Percentiles rank a stretch among this genome's conserved stretches.
phyloP scores from a whole-genome alignment of 1,140 invertebrate species.

The Meloidogyne hapla region DNA sequence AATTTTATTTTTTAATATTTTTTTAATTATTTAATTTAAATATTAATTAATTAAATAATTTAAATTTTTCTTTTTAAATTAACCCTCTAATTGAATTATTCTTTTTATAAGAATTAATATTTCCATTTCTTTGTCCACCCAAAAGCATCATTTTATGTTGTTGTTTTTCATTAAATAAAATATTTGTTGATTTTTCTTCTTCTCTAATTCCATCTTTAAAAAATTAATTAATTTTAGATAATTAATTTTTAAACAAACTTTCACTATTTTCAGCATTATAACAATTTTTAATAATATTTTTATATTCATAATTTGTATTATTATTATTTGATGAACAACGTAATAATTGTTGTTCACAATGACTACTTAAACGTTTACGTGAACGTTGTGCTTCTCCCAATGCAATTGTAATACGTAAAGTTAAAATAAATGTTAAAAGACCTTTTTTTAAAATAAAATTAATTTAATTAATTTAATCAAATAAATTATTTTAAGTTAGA shows the following conservation, averaged over 20 bases:
- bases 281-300: neutral
- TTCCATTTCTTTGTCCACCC: neutral
- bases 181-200: slow-evolving; percentile 27
- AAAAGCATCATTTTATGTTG: slow-evolving; percentile 17
- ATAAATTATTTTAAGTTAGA: neutral
- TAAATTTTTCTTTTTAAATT: too few species aligned
- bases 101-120: slow-evolving; percentile 17
- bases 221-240: neutral
- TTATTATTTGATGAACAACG: slow-evolving; percentile 9
- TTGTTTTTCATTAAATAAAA: slow-evolving; percentile 41
- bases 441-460: slow-evolving; percentile 12
- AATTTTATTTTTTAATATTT: too few species aligned
- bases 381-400: slow-evolving; percentile 43
- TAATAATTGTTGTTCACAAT: slow-evolving; percentile 3
- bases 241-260: neutral
- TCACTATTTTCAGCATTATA: slow-evolving; percentile 1
- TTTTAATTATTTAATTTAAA: too few species aligned
- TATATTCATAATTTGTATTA: neutral
- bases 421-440: slow-evolving; percentile 50
- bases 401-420: slow-evolving; percentile 55
- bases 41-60: too few species aligned
- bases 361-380: slow-evolving; percentile 47
- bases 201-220: neutral
- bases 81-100: slow-evolving; percentile 13
- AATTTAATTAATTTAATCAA: neutral